Evolutionary conservation across 2,888 invertebrate species (phyloP).

Genomic region (Patella pellucida): DNA sequence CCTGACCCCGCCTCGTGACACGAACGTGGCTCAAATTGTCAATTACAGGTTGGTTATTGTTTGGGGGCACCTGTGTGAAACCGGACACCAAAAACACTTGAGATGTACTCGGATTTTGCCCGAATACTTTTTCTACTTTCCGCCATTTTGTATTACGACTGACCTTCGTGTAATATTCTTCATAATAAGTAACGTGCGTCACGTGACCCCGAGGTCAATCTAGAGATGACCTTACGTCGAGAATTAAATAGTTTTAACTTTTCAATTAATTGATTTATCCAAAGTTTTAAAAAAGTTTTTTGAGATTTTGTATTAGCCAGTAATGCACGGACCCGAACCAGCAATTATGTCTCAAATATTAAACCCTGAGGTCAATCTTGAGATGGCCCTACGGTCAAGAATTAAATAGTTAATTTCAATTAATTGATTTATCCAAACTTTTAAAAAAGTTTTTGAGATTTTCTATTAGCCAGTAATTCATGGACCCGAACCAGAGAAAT

Average conservation of each 20-base stretch:
- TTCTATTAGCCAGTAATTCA: too few relatives aligned
- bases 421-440: too few relatives aligned
- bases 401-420: too few relatives aligned
- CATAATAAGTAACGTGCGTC: background rate
- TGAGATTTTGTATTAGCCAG: too few relatives aligned
- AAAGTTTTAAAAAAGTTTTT: too few relatives aligned
- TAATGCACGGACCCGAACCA: too few relatives aligned
- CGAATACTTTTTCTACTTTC: background rate
- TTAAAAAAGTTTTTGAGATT: too few relatives aligned
- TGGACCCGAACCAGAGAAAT: too few relatives aligned
- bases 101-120: background rate
- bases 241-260: too few relatives aligned
- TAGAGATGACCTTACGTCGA: background rate
- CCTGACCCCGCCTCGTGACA: slow-evolving; percentile 44
- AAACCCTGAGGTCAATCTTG: background rate
- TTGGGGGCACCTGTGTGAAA: slow-evolving; percentile 21
- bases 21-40: slow-evolving; percentile 38
- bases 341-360: too few relatives aligned
- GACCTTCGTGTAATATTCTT: background rate
- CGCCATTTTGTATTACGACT: background rate
- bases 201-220: background rate
- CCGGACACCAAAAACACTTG: background rate
- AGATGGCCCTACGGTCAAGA: background rate
- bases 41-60: slow-evolving; percentile 20
- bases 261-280: too few relatives aligned